Conservation (phyloP, 2,797 vertebrate species). For the Poeciliopsis turneri region DNA sequence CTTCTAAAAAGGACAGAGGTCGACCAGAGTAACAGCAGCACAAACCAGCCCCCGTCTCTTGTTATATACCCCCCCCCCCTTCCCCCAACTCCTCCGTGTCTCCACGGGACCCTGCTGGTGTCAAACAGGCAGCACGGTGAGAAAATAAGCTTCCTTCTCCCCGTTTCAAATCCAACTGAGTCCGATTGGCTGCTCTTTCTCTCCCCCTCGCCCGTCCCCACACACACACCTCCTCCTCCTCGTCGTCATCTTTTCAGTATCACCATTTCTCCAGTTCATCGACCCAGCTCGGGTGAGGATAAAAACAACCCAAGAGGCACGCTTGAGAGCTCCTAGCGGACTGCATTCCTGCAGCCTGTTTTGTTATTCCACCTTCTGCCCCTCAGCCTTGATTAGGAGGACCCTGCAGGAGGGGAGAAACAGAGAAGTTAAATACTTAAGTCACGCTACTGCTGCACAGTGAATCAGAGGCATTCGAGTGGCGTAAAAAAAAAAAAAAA, state of each 20-base stretch:
- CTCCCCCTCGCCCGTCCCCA: not conserved
- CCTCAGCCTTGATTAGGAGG: slow-evolving; percentile 51
- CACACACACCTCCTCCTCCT: too few species aligned
- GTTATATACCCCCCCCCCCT: slow-evolving; percentile 3
- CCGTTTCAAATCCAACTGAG: slow-evolving; percentile 15
- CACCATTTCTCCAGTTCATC: slow-evolving; percentile 48
- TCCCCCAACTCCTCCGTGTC: slow-evolving; percentile 20
- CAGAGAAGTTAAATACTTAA: slow-evolving; percentile 18
- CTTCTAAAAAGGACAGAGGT: slow-evolving; percentile 60
- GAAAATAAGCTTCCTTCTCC: slow-evolving; percentile 38
- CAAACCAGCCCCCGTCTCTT: slow-evolving; percentile 28
- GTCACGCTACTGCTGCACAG: slow-evolving; percentile 3
- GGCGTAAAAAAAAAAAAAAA: too few species aligned
- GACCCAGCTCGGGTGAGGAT: slow-evolving; percentile 29
- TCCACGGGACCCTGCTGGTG: slow-evolving; percentile 9
- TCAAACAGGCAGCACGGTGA: slow-evolving; percentile 30
- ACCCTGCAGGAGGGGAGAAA: slow-evolving; percentile 55
- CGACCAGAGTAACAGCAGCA: slow-evolving; percentile 21
- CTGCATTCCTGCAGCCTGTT: slow-evolving; percentile 58
- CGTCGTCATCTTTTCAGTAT: not conserved
- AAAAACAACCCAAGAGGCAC: slow-evolving; percentile 38
- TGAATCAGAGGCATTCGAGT: not conserved
- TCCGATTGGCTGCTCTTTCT: slow-evolving; percentile 37
- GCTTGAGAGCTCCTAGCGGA: slow-evolving; percentile 44
- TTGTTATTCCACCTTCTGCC: slow-evolving; percentile 56